Percentiles rank a stretch among this genome's conserved stretches.
phyloP scores from a whole-genome alignment of 1,140 invertebrate genomes.

The Archivesica marissinica region DNA sequence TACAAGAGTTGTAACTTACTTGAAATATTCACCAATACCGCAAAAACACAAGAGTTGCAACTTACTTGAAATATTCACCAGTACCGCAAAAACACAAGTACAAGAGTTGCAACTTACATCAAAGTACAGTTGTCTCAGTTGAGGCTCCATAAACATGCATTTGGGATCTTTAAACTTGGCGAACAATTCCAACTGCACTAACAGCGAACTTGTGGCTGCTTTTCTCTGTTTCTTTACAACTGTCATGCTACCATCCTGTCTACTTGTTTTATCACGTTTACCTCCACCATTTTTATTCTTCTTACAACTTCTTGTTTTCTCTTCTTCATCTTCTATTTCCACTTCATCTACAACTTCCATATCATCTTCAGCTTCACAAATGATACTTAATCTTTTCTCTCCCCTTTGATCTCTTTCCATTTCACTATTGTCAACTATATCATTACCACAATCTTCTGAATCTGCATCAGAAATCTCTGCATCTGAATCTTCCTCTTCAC shows the following conservation, averaged over 20 bases:
- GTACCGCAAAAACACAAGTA: too few relatives aligned
- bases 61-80: too few relatives aligned
- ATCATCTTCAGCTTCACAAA: conserved; percentile 73
- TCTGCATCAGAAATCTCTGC: neutral
- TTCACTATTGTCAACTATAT: conserved; percentile 17
- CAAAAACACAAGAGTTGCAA: too few relatives aligned
- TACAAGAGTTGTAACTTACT: too few relatives aligned
- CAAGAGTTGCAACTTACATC: conserved; percentile 82
- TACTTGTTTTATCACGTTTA: neutral
- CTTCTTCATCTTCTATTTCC: conserved; percentile 57
- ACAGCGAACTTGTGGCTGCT: conserved; percentile 85
- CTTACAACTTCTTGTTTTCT: conserved; percentile 49
- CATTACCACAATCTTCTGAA: conserved; percentile 65
- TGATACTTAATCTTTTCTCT: conserved; percentile 57
- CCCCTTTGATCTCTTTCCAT: neutral
- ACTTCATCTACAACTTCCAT: conserved; percentile 75
- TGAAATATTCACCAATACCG: too few relatives aligned
- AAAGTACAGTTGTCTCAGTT: conserved; percentile 90
- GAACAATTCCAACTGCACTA: conserved; percentile 91
- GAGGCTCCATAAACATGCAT: conserved; percentile 90
- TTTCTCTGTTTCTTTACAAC: conserved; percentile 41
- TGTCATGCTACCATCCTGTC: neutral
- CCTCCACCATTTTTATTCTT: neutral
- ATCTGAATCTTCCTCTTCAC: conserved; percentile 51
- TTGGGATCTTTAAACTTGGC: conserved; percentile 92